Evolutionary conservation across 2,888 invertebrate species (phyloP).

Genomic region (Hipparchia semele): DNA sequence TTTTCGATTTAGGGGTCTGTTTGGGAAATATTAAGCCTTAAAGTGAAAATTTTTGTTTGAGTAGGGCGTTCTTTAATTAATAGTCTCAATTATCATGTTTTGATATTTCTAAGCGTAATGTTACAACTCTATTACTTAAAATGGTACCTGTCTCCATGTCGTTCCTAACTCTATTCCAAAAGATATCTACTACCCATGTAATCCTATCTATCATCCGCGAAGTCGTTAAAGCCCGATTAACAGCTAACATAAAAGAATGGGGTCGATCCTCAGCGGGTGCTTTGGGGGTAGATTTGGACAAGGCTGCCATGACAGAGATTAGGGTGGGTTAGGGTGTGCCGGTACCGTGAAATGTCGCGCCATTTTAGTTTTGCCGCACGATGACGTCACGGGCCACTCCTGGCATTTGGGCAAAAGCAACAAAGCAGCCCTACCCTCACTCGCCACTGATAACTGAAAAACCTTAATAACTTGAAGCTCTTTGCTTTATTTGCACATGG

Average conservation of each 20-base stretch:
- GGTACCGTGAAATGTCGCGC: constrained; percentile 76
- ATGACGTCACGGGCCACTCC: constrained; percentile 79
- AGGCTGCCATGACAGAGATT: constrained; percentile 72
- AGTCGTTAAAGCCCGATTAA: constrained; percentile 45
- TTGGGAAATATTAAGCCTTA: too few relatives aligned
- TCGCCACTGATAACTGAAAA: constrained; percentile 69
- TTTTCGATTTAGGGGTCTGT: too few relatives aligned
- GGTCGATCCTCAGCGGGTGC: constrained; percentile 57
- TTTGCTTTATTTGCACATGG: constrained; percentile 65
- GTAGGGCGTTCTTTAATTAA: too few relatives aligned
- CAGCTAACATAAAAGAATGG: constrained; percentile 51
- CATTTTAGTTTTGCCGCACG: constrained; percentile 61
- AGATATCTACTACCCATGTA: not conserved
- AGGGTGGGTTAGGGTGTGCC: constrained; percentile 76
- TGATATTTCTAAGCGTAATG: not conserved
- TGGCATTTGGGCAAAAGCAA: constrained; percentile 77
- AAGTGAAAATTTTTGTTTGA: too few relatives aligned
- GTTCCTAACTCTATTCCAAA: not conserved
- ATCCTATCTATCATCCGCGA: constrained; percentile 19
- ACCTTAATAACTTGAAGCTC: constrained; percentile 69
- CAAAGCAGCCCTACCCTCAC: constrained; percentile 76
- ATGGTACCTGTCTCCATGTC: not conserved
- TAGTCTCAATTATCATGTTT: too few relatives aligned
- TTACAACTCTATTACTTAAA: not conserved
- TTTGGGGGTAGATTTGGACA: constrained; percentile 62